Conservation (phyloP, 2,888 invertebrate species). For the Pristionchus mayeri region DNA sequence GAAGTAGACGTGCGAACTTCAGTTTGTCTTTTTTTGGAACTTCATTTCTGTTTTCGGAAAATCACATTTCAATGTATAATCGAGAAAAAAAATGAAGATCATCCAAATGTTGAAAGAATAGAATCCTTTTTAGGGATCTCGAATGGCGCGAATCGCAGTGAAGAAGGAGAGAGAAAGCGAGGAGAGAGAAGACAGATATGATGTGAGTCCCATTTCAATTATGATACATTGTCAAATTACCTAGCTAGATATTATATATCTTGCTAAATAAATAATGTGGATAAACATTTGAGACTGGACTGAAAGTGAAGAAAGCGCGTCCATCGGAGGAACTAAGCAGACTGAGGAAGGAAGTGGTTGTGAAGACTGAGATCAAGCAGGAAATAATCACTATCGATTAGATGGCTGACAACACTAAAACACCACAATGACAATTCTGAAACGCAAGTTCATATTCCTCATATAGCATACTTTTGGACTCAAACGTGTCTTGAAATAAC, state of each 20-base stretch:
- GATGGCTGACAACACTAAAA: background rate
- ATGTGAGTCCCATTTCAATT: background rate
- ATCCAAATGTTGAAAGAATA: background rate
- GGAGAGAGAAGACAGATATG: background rate
- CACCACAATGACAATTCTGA: background rate
- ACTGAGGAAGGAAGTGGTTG: background rate
- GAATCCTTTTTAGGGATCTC: background rate
- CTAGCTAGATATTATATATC: background rate
- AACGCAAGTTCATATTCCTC: background rate
- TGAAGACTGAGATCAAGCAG: background rate
- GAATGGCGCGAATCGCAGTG: background rate
- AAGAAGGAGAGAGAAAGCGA: background rate
- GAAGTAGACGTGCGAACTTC: background rate
- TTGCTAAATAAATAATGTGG: background rate
- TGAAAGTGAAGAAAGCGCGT: background rate
- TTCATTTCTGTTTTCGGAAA: too few relatives aligned
- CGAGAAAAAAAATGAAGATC: background rate
- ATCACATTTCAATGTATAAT: too few relatives aligned
- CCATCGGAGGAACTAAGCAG: background rate
- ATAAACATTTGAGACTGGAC: background rate
- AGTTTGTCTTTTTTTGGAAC: background rate
- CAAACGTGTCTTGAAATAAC: background rate
- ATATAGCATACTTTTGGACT: background rate
- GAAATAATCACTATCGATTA: constrained; percentile 17
- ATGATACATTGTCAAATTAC: too few relatives aligned